These are phyloP conservation scores for Chaenodraco wilsoni DNA, from an alignment of 2,797 vertebrate species.

Conservation along the genomic window DNA sequence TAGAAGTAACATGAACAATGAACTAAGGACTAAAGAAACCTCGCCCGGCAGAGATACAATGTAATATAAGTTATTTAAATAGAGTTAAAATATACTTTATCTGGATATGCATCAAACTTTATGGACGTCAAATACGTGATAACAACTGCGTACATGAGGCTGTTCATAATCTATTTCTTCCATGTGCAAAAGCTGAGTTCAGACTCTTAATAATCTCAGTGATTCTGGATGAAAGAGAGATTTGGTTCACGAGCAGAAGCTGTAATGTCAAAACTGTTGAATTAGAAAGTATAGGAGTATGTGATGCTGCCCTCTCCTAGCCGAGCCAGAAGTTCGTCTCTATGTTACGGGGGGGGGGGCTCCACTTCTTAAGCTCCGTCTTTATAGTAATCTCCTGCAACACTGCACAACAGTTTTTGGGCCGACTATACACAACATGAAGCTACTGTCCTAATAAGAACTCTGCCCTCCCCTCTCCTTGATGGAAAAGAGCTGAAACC, in stretches of 20 bases:
- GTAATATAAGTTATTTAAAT: not conserved
- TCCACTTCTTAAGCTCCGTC: conserved; percentile 18
- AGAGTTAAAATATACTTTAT: not conserved
- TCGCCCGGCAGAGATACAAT: not conserved
- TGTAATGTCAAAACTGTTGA: conserved; percentile 31
- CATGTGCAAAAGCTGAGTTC: not conserved
- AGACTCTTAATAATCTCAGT: not conserved
- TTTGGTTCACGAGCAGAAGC: not conserved
- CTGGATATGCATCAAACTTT: not conserved
- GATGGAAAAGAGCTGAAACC: conserved; percentile 50
- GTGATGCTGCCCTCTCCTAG: conserved; percentile 20
- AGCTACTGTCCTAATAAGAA: conserved; percentile 32
- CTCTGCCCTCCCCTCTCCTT: conserved; percentile 1
- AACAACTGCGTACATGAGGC: not conserved
- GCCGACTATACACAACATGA: conserved; percentile 9
- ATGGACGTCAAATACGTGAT: not conserved
- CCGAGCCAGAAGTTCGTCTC: not conserved
- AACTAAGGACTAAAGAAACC: not conserved
- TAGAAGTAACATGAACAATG: not conserved
- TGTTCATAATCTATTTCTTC: not conserved
- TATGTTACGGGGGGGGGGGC: conserved; percentile 4
- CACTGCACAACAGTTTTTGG: conserved; percentile 11
- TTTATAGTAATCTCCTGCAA: conserved; percentile 32
- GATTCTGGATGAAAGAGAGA: not conserved
- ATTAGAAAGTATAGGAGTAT: conserved; percentile 24